Percentiles rank a stretch among this genome's conserved stretches.
Evolutionary conservation across 2,888 invertebrate genomes (phyloP).

Genomic region (Nemoura dubitans): DNA sequence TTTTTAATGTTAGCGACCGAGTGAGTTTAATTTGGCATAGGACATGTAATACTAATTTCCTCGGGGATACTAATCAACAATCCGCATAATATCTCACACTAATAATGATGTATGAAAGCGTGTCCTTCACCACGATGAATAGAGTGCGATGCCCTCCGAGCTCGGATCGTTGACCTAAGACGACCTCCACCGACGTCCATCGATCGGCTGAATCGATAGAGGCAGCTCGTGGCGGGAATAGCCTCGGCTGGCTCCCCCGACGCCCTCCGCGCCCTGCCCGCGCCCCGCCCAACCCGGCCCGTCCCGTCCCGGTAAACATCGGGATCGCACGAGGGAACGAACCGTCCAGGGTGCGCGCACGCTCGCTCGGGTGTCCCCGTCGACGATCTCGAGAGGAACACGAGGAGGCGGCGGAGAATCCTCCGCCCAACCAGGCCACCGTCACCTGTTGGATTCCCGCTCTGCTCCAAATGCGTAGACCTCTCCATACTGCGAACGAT

Average conservation of each 20-base stretch:
- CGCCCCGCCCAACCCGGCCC: slow-evolving; percentile 16
- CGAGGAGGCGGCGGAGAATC: neutral
- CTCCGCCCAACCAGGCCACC: neutral
- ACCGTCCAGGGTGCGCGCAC: neutral
- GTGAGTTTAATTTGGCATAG: neutral
- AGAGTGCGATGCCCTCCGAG: slow-evolving; percentile 37
- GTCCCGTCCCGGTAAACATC: neutral
- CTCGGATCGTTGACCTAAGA: slow-evolving; percentile 26
- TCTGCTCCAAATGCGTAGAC: neutral
- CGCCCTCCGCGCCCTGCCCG: neutral
- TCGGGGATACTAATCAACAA: neutral
- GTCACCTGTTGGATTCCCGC: neutral
- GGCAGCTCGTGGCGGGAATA: slow-evolving; percentile 36
- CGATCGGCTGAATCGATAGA: slow-evolving; percentile 38
- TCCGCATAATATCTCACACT: slow-evolving; percentile 17
- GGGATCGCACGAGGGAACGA: neutral
- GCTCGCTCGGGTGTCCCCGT: neutral
- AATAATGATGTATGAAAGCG: slow-evolving; percentile 20
- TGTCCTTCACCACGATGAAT: slow-evolving; percentile 29
- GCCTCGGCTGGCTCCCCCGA: neutral
- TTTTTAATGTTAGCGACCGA: neutral
- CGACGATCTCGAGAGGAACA: neutral
- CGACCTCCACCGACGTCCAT: slow-evolving; percentile 34
- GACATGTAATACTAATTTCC: neutral
- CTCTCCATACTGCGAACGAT: no score